A percentile compares a stretch with the other conserved stretches of the same genome.
Evolutionary conservation across 2,113 vertebrate genomes (phyloP).

Genomic region (Cavia porcellus): DNA sequence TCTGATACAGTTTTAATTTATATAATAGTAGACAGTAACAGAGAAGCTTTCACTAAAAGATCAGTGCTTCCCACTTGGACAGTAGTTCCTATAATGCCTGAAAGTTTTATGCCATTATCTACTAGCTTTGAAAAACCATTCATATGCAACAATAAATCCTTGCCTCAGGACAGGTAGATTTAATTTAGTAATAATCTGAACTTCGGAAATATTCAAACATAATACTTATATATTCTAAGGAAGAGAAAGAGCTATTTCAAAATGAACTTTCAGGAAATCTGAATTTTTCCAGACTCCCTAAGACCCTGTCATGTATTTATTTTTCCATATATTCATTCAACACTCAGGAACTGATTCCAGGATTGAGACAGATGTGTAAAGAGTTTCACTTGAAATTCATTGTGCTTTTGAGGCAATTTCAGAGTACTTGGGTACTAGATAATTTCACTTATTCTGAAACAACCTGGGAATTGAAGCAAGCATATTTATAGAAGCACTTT

Average conservation of each 20-base stretch:
- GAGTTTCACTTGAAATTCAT: neutral
- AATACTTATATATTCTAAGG: neutral
- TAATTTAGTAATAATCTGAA: neutral
- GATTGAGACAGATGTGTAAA: neutral
- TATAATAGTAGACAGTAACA: neutral
- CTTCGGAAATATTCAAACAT: neutral
- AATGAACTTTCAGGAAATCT: neutral
- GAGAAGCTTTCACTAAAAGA: neutral
- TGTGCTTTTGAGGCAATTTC: conserved; percentile 9
- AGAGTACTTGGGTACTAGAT: neutral
- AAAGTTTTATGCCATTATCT: neutral
- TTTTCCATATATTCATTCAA: neutral
- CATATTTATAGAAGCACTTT: neutral
- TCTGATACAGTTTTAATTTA: neutral
- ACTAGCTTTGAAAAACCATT: conserved; percentile 27
- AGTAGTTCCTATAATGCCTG: neutral
- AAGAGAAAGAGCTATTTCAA: neutral
- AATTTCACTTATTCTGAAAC: neutral
- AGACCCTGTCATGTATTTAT: neutral
- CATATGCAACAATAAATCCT: neutral
- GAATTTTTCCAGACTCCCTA: neutral
- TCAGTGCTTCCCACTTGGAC: neutral
- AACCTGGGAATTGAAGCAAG: neutral
- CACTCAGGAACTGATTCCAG: neutral
- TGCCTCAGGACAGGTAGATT: neutral